These are phyloP conservation scores for Heliconius himera DNA, from an alignment of 1,140 invertebrate species.

Conservation along the genomic window DNA sequence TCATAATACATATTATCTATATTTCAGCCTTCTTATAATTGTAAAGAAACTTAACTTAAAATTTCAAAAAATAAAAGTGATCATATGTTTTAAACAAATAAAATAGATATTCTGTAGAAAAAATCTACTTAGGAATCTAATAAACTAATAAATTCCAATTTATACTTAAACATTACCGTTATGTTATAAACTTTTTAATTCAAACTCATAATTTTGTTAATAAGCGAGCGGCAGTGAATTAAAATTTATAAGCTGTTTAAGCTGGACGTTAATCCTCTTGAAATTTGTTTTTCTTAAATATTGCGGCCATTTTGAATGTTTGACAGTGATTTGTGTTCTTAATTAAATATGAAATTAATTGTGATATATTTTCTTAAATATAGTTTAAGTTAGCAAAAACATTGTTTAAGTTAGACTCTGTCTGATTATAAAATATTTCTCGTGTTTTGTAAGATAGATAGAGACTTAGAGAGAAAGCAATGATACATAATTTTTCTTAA, in stretches of 20 bases:
- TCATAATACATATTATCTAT: no score
- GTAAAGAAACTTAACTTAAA: no score
- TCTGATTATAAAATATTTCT: not conserved
- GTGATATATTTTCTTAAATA: not conserved
- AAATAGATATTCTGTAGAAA: no score
- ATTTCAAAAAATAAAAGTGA: no score
- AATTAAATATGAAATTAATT: constrained; percentile 11
- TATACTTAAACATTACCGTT: not conserved
- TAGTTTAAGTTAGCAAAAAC: not conserved
- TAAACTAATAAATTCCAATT: no score
- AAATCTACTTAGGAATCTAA: no score
- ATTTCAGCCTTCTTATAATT: no score
- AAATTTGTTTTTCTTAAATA: constrained; percentile 38
- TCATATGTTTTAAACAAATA: no score
- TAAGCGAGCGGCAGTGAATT: constrained; percentile 18
- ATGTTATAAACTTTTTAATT: constrained; percentile 4
- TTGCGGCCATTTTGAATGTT: constrained; percentile 15
- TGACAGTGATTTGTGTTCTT: constrained; percentile 22
- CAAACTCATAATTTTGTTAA: constrained; percentile 26
- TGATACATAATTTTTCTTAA: no score
- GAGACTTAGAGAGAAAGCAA: no score
- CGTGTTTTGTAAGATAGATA: no score
- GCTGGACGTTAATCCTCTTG: constrained; percentile 32
- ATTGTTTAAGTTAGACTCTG: not conserved
- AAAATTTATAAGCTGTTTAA: constrained; percentile 39